Percentiles rank a stretch among this genome's conserved stretches.
phyloP scores from a whole-genome alignment of 2,113 vertebrate genomes.

The Porphyrio hochstetteri region DNA sequence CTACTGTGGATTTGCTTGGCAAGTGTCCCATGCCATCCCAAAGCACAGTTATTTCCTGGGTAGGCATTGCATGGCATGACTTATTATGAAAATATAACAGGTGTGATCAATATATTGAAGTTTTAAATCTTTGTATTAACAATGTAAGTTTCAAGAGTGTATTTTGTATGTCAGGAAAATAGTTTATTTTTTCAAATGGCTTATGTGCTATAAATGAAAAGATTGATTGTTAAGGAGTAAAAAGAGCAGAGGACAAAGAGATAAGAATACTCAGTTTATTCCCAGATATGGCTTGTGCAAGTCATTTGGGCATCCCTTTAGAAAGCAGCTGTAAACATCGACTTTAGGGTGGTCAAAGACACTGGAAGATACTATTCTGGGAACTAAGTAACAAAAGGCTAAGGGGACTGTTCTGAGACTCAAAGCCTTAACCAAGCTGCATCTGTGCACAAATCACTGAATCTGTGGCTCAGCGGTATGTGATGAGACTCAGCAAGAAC shows the following conservation, averaged over 20 bases:
- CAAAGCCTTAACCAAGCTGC: not conserved
- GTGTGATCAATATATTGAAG: not conserved
- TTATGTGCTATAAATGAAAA: not conserved
- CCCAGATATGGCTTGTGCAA: not conserved
- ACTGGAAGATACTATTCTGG: not conserved
- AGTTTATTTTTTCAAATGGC: not conserved
- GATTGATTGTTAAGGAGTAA: not conserved
- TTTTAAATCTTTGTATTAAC: conserved; percentile 3
- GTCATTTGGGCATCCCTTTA: not conserved
- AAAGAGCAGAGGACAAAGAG: not conserved
- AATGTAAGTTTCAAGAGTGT: not conserved
- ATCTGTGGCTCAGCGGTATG: not conserved
- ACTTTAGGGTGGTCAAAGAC: not conserved
- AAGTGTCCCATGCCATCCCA: not conserved
- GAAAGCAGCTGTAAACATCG: not conserved
- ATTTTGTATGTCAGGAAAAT: not conserved
- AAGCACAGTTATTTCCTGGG: not conserved
- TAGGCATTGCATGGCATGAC: conserved; percentile 32
- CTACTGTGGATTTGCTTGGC: not conserved
- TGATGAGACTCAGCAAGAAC: not conserved
- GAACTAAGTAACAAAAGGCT: not conserved
- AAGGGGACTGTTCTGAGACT: not conserved
- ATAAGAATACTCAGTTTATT: not conserved
- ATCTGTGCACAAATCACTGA: not conserved
- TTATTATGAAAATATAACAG: not conserved